Percentiles rank a stretch among this genome's conserved stretches.
phyloP scores from a whole-genome alignment of 1,140 invertebrate genomes.

The Pygmarrhopalites habei region DNA sequence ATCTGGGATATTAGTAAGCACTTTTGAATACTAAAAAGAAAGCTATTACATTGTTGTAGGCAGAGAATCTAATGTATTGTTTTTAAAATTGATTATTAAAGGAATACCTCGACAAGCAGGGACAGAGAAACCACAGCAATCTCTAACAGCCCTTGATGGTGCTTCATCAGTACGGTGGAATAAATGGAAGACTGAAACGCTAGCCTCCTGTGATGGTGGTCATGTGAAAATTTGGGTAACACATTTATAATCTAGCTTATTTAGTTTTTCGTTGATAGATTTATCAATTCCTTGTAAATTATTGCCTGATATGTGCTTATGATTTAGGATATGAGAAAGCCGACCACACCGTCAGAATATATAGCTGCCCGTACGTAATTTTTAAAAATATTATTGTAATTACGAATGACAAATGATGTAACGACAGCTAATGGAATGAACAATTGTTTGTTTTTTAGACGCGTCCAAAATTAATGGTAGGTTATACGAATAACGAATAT shows the following conservation, averaged over 20 bases:
- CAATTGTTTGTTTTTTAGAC: no score
- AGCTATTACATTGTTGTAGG: conserved; percentile 4
- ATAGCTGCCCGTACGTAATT: conserved; percentile 88
- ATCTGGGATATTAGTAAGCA: conserved; percentile 88
- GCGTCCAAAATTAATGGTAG: conserved; percentile 58
- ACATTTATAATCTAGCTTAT: no score
- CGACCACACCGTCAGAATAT: conserved; percentile 77
- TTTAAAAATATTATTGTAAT: no score
- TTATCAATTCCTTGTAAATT: no score
- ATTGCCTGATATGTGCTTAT: no score
- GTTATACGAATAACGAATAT: neutral
- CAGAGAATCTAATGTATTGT: neutral
- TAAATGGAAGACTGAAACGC: conserved; percentile 66
- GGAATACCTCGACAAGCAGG: conserved; percentile 16
- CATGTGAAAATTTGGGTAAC: conserved; percentile 94
- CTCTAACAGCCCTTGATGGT: conserved; percentile 54
- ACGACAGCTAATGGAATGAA: no score
- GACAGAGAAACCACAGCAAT: conserved; percentile 34
- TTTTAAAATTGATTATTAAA: no score
- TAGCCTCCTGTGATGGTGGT: conserved; percentile 91
- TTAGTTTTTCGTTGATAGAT: no score
- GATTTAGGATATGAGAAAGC: conserved; percentile 84
- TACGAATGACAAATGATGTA: no score
- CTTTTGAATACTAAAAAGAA: neutral
- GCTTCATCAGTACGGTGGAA: conserved; percentile 93